Conservation (phyloP, 2,797 vertebrate species). For the Hyperoplus lanceolatus region DNA sequence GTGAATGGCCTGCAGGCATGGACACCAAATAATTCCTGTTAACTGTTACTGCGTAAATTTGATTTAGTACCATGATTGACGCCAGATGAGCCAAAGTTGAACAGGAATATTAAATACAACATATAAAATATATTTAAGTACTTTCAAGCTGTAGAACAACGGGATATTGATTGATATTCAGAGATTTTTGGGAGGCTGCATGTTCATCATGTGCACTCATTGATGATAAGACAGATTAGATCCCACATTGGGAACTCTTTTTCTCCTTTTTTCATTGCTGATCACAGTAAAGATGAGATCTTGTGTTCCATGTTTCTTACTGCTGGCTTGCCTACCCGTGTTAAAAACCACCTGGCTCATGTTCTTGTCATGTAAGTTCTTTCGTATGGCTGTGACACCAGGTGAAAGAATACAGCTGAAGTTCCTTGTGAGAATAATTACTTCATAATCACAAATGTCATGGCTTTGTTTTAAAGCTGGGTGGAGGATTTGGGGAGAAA, state of each 20-base stretch:
- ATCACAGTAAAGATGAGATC: constrained; percentile 42
- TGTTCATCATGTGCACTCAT: constrained; percentile 57
- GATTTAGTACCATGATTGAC: constrained; percentile 10
- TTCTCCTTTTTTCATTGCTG: constrained; percentile 17
- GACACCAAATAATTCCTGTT: constrained; percentile 29
- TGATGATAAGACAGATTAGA: constrained; percentile 64
- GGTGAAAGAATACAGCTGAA: not conserved
- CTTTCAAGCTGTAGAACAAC: not conserved
- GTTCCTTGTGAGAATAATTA: not conserved
- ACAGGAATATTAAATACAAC: not conserved
- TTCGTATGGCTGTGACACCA: not conserved
- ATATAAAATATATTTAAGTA: not conserved
- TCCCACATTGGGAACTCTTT: constrained; percentile 21
- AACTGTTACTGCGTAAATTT: constrained; percentile 14
- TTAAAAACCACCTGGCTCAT: constrained; percentile 57
- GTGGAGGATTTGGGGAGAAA: no score
- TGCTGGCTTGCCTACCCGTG: constrained; percentile 22
- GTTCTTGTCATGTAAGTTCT: constrained; percentile 1
- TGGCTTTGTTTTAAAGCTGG: not conserved
- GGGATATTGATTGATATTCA: constrained; percentile 18
- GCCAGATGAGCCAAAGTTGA: not conserved
- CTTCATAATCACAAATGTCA: not conserved
- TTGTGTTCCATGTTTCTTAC: constrained; percentile 30
- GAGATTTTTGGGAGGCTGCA: constrained; percentile 49
- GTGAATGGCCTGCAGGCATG: constrained; percentile 1